A percentile compares a stretch with the other conserved stretches of the same genome.
Conservation (phyloP, 2,113 vertebrate genomes). For the Plectropomus leopardus region DNA sequence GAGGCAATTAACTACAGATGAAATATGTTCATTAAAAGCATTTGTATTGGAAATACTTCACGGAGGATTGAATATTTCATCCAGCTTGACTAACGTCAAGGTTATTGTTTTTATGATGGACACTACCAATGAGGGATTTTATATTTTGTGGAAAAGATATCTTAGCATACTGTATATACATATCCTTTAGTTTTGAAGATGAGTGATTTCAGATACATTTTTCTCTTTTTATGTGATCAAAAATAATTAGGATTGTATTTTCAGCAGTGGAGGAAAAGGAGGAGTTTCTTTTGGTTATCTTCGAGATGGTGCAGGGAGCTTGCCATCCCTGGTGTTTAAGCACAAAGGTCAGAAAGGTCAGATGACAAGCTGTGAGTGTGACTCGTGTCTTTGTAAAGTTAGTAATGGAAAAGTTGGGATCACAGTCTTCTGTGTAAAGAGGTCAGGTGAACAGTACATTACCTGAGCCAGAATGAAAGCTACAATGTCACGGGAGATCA, state of each 20-base stretch:
- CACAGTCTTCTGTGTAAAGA: conserved; percentile 22
- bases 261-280: neutral
- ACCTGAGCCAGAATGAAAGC: conserved; percentile 40
- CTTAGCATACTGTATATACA: neutral
- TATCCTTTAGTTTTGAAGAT: neutral
- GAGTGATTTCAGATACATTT: neutral
- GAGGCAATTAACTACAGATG: neutral
- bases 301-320: neutral
- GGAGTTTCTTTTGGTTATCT: neutral
- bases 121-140: neutral
- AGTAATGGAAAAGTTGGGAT: conserved; percentile 55
- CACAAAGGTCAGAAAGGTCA: conserved; percentile 39
- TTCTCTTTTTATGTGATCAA: neutral
- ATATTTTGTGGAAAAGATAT: neutral
- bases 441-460: conserved; percentile 20
- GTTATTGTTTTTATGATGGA: conserved; percentile 7
- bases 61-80: neutral
- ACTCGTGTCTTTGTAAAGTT: conserved; percentile 55
- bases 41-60: neutral
- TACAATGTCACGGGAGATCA: conserved; percentile 52
- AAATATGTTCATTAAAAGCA: neutral
- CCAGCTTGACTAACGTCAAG: neutral
- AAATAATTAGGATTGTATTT: neutral
- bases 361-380: conserved; percentile 29
- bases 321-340: neutral